These are phyloP conservation scores for Aspiorhynchus laticeps DNA, from an alignment of 2,113 vertebrate genomes.

Conservation along the genomic window DNA sequence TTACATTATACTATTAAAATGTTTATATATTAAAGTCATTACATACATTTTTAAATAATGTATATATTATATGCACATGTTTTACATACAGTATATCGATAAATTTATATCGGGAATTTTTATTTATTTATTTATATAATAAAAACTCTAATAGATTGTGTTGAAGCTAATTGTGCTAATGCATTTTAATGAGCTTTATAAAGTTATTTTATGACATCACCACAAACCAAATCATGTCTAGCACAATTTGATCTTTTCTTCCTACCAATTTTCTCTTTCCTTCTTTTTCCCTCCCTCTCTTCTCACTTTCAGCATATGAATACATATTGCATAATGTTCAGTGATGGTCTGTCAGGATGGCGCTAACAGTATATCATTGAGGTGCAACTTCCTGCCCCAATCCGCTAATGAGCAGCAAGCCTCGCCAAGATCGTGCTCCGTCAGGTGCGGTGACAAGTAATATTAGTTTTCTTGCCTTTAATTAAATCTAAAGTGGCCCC, in stretches of 20 bases:
- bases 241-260: neutral
- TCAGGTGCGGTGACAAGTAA: constrained; percentile 22
- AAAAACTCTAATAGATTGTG: too few species aligned
- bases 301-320: neutral
- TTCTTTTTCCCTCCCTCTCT: neutral
- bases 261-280: neutral
- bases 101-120: too few species aligned
- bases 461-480: constrained; percentile 29
- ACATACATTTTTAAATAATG: too few species aligned
- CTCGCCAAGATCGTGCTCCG: neutral
- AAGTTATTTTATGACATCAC: neutral
- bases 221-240: neutral
- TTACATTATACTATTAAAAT: too few species aligned
- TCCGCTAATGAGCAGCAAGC: constrained; percentile 16
- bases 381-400: constrained; percentile 19
- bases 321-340: constrained; percentile 10
- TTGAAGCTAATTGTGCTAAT: too few species aligned
- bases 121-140: too few species aligned
- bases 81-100: too few species aligned
- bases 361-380: neutral
- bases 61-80: too few species aligned
- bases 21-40: too few species aligned
- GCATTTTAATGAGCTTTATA: neutral
- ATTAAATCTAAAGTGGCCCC: constrained; percentile 24
- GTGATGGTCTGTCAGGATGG: neutral